These are phyloP conservation scores for Natator depressus DNA, from an alignment of 2,113 vertebrate species.

Conservation along the genomic window DNA sequence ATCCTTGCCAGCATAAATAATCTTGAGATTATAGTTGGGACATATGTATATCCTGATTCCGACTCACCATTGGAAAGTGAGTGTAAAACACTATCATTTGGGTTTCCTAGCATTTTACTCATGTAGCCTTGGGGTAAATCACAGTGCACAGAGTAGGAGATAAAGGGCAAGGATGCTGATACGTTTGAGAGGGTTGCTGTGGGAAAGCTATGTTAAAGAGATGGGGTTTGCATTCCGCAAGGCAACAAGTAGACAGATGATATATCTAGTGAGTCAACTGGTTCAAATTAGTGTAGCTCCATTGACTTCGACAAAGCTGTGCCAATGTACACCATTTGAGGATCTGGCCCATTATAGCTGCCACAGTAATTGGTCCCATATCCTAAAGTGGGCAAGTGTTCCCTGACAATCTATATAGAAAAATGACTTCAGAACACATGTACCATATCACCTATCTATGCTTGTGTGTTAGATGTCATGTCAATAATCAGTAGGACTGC, in stretches of 20 bases:
- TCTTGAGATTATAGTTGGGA: neutral
- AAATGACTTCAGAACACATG: neutral
- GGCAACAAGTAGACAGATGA: neutral
- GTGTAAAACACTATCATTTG: neutral
- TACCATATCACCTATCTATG: neutral
- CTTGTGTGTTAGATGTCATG: neutral
- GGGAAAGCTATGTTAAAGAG: neutral
- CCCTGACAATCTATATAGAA: neutral
- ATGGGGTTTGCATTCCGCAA: neutral
- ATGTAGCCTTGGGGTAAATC: neutral
- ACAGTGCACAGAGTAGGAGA: neutral
- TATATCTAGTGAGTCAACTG: neutral
- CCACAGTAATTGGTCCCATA: neutral
- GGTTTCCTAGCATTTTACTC: neutral
- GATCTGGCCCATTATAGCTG: neutral
- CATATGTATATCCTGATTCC: neutral
- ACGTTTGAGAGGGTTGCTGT: neutral
- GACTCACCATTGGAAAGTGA: neutral
- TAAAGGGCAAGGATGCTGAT: neutral
- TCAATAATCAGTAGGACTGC: neutral
- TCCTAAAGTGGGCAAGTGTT: neutral
- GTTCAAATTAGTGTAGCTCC: neutral
- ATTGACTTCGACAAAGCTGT: neutral
- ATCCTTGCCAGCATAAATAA: neutral
- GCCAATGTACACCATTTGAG: neutral